phyloP scores from a whole-genome alignment of 2,113 vertebrate species.

The Litocranius walleri region DNA sequence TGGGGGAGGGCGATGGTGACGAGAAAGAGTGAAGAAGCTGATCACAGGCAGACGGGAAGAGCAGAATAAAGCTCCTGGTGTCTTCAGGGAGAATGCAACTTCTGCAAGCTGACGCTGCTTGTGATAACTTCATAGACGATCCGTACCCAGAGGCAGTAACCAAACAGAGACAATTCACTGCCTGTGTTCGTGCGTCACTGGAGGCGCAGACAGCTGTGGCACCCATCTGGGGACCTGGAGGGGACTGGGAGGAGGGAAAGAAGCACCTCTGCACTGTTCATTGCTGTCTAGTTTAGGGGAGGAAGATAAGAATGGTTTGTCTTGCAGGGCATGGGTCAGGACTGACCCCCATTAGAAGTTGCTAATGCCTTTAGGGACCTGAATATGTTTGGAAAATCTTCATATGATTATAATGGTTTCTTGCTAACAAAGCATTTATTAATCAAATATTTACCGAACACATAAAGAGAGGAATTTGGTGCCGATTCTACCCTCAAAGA shows the following conservation, averaged over 20 bases:
- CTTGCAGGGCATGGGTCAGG: neutral
- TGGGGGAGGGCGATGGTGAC: neutral
- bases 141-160: neutral
- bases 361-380: neutral
- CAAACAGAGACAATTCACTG: slow-evolving; percentile 11
- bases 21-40: neutral
- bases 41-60: neutral
- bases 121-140: neutral
- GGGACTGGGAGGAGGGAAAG: neutral
- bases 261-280: accelerated
- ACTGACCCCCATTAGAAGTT: neutral
- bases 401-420: neutral
- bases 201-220: neutral
- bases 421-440: neutral
- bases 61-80: neutral
- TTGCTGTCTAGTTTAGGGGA: neutral
- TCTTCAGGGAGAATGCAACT: neutral
- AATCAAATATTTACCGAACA: neutral
- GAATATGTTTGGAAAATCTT: neutral
- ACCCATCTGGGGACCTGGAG: neutral
- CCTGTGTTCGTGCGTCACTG: neutral
- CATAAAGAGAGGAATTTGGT: neutral
- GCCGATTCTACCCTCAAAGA: neutral
- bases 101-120: neutral
- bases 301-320: neutral